These are phyloP conservation scores for Lysiphlebus fabarum DNA, from an alignment of 1,140 invertebrate genomes.

Conservation along the genomic window DNA sequence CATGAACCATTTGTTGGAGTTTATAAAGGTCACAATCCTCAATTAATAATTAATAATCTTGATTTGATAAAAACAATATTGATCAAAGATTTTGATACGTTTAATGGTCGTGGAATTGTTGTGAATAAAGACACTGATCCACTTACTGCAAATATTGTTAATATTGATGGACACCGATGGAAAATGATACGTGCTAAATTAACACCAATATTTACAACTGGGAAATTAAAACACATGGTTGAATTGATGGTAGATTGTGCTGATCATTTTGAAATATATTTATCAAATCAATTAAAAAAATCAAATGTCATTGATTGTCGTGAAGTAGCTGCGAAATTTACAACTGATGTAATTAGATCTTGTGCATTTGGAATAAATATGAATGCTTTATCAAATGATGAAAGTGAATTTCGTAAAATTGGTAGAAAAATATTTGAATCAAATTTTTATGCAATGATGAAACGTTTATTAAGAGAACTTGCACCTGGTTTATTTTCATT, in stretches of 20 bases:
- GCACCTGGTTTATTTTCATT: not conserved
- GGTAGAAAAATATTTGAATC: slow-evolving; percentile 37
- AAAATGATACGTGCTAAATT: slow-evolving; percentile 41
- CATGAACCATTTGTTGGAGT: slow-evolving; percentile 36
- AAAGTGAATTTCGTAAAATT: slow-evolving; percentile 44
- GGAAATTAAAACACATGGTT: slow-evolving; percentile 50
- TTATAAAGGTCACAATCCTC: slow-evolving; percentile 46
- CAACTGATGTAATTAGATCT: slow-evolving; percentile 57
- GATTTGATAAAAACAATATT: slow-evolving; percentile 61
- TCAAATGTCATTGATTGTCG: slow-evolving; percentile 27
- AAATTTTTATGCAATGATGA: not conserved
- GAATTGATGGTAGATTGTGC: slow-evolving; percentile 33
- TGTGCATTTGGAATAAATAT: slow-evolving; percentile 61
- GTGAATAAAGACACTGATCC: slow-evolving; percentile 53
- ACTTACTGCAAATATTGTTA: slow-evolving; percentile 36
- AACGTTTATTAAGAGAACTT: not conserved
- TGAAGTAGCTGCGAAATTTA: slow-evolving; percentile 47
- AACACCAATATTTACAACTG: slow-evolving; percentile 48
- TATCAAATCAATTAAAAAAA: slow-evolving; percentile 22
- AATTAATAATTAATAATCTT: slow-evolving; percentile 56
- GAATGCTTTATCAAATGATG: slow-evolving; percentile 47
- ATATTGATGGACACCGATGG: slow-evolving; percentile 40
- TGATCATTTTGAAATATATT: slow-evolving; percentile 29
- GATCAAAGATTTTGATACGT: slow-evolving; percentile 59
- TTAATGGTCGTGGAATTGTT: slow-evolving; percentile 52